Evolutionary conservation across 2,113 vertebrate species (phyloP).

Genomic region (Nymphicus hollandicus): DNA sequence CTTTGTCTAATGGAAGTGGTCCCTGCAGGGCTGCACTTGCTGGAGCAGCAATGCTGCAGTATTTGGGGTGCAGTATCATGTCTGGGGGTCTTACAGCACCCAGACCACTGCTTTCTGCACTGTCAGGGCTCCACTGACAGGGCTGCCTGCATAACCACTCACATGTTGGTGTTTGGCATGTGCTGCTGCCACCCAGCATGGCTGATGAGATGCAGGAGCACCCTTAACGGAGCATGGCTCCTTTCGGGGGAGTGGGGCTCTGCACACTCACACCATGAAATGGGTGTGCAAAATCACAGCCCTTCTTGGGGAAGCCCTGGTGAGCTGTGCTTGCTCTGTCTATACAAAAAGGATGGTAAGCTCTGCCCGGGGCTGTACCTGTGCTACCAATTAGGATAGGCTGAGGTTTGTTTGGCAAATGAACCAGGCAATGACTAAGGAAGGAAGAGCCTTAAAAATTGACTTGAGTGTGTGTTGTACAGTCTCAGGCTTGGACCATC

Average conservation of each 20-base stretch:
- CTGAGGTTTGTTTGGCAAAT: background rate
- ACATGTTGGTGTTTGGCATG: background rate
- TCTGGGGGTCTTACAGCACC: background rate
- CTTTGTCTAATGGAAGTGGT: background rate
- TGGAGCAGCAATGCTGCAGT: background rate
- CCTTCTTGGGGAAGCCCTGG: background rate
- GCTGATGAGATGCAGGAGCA: fast-evolving
- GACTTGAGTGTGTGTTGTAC: background rate
- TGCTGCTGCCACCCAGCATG: background rate
- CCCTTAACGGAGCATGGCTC: background rate
- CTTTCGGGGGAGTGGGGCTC: background rate
- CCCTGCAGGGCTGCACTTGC: background rate
- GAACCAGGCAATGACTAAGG: background rate
- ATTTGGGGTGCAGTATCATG: fast-evolving
- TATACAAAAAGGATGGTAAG: no score
- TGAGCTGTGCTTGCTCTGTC: background rate
- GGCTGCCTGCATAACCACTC: background rate
- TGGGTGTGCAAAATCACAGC: background rate
- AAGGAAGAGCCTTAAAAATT: background rate
- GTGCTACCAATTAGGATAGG: background rate
- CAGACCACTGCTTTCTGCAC: background rate
- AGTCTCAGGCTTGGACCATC: background rate
- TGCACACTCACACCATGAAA: background rate
- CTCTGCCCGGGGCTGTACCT: background rate
- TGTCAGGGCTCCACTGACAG: background rate